phyloP scores from a whole-genome alignment of 2,888 invertebrate species.

The Synergus umbraculus region DNA sequence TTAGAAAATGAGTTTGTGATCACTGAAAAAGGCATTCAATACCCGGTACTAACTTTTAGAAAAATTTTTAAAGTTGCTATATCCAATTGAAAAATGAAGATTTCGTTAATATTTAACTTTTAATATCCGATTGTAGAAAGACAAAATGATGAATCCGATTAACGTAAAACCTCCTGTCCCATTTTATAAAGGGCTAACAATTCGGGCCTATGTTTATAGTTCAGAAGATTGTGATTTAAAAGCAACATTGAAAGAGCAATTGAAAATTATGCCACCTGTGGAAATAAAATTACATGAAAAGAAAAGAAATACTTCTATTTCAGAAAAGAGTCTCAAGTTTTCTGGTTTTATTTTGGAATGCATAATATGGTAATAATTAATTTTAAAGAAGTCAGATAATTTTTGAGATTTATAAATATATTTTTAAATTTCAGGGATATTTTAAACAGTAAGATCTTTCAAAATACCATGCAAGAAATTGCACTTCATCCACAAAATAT shows the following conservation, averaged over 20 bases:
- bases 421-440: constrained; percentile 69
- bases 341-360: constrained; percentile 67
- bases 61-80: background rate
- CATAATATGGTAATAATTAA: constrained; percentile 66
- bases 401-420: constrained; percentile 50
- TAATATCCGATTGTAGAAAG: constrained; percentile 60
- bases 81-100: background rate
- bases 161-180: constrained; percentile 62
- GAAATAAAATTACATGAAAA: constrained; percentile 53
- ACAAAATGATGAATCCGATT: background rate
- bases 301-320: constrained; percentile 37
- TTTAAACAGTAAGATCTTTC: constrained; percentile 69
- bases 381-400: constrained; percentile 17
- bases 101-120: constrained; percentile 55
- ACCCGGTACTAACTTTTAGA: constrained; percentile 63
- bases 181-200: constrained; percentile 65
- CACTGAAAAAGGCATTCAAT: constrained; percentile 71
- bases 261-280: constrained; percentile 66
- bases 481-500: constrained; percentile 49
- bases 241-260: constrained; percentile 62
- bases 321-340: constrained; percentile 55
- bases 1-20: constrained; percentile 74
- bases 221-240: constrained; percentile 65
- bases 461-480: constrained; percentile 52
- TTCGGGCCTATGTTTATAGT: constrained; percentile 68